Conservation (phyloP, 2,113 vertebrate genomes). For the Dasyprocta punctata region DNA sequence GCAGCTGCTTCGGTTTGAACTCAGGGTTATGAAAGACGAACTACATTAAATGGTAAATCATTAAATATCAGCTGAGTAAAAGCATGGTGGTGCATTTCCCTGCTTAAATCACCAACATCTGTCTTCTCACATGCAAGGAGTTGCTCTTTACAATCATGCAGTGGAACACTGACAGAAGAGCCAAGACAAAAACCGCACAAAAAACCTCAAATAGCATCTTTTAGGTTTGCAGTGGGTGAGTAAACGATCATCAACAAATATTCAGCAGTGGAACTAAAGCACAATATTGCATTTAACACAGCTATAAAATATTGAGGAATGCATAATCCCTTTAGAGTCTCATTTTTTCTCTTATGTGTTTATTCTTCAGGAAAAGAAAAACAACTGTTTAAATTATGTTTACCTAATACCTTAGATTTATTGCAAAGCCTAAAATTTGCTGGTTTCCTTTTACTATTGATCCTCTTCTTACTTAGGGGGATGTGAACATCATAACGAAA, state of each 20-base stretch:
- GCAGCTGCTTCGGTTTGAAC: conserved; percentile 85
- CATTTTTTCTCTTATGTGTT: conserved; percentile 51
- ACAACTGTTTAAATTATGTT: conserved; percentile 74
- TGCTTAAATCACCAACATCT: conserved; percentile 77
- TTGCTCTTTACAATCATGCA: conserved; percentile 73
- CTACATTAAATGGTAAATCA: conserved; percentile 85
- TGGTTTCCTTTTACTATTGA: conserved; percentile 75
- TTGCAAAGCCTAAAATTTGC: conserved; percentile 74
- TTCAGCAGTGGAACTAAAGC: conserved; percentile 8
- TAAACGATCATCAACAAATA: conserved; percentile 59
- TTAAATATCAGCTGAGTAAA: conserved; percentile 83
- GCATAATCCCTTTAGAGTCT: conserved; percentile 64
- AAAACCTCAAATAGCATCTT: conserved; percentile 60
- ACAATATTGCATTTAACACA: conserved; percentile 50
- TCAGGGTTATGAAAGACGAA: conserved; percentile 83
- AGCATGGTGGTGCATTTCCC: conserved; percentile 67
- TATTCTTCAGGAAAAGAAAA: conserved; percentile 75
- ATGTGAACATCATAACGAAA: conserved; percentile 67
- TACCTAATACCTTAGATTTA: conserved; percentile 64
- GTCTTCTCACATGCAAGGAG: conserved; percentile 71
- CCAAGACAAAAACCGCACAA: conserved; percentile 49
- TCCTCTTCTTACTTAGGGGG: conserved; percentile 66
- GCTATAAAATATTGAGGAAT: conserved; percentile 64
- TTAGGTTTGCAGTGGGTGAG: conserved; percentile 53
- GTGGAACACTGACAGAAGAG: conserved; percentile 68